These are phyloP conservation scores for Epinephelus fuscoguttatus DNA, from an alignment of 2,113 vertebrate species.

Conservation along the genomic window DNA sequence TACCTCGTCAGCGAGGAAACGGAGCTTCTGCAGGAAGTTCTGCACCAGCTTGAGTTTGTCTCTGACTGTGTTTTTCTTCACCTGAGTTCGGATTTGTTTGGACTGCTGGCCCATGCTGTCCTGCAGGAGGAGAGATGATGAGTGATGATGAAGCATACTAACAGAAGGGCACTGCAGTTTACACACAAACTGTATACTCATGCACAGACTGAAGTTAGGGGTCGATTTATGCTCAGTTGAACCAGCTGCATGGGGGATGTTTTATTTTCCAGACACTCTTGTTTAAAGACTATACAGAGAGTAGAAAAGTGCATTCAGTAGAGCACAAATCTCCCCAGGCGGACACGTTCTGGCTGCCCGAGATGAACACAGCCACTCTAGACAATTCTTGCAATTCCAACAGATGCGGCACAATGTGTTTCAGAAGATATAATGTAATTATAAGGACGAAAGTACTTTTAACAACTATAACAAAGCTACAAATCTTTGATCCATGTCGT, in stretches of 20 bases:
- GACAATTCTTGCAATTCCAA: no score
- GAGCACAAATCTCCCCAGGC: no score
- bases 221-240: not conserved
- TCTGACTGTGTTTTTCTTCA: constrained; percentile 93
- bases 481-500: no score
- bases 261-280: not conserved
- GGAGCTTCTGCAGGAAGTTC: constrained; percentile 94
- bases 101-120: constrained; percentile 97
- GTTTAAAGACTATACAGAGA: not conserved
- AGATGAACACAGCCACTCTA: no score
- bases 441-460: no score
- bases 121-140: constrained; percentile 73
- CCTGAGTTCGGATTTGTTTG: constrained; percentile 89
- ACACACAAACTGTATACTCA: not conserved
- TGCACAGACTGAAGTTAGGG: not conserved
- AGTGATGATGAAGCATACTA: not conserved
- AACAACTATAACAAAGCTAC: no score
- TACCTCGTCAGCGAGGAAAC: constrained; percentile 96
- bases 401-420: no score
- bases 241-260: not conserved
- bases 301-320: no score
- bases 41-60: constrained; percentile 94
- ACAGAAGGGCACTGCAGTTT: not conserved
- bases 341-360: no score
- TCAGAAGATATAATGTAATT: no score